A percentile compares a stretch with the other conserved stretches of the same genome.
Conservation (phyloP, 2,888 invertebrate genomes). For the Spisula subtruncata region DNA sequence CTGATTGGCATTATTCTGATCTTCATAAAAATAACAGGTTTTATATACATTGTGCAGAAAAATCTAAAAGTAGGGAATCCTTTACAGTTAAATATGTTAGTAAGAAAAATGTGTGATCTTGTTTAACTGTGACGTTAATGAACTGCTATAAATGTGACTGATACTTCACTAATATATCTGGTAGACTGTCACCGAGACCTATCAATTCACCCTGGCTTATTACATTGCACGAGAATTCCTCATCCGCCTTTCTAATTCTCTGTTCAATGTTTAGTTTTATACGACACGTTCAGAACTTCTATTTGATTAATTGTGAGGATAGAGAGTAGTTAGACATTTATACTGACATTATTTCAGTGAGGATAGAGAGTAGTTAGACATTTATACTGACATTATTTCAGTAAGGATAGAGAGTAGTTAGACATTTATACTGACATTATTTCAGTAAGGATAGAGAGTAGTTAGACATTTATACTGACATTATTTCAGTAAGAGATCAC, state of each 20-base stretch:
- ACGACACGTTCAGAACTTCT: not conserved
- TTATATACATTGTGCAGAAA: too few species aligned
- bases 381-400: not conserved
- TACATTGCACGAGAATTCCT: not conserved
- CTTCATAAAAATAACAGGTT: too few species aligned
- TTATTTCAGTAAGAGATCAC: not conserved
- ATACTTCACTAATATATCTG: not conserved
- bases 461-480: not conserved
- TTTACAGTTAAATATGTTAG: not conserved
- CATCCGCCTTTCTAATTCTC: not conserved
- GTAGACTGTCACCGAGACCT: too few species aligned
- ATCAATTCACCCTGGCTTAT: not conserved
- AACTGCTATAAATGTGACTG: not conserved
- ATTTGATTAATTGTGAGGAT: conserved; percentile 14
- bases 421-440: conserved; percentile 5
- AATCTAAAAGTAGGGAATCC: too few species aligned
- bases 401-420: not conserved
- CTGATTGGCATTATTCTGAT: too few species aligned
- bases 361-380: not conserved
- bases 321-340: conserved; percentile 3
- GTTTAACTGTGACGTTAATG: not conserved
- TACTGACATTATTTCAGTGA: not conserved
- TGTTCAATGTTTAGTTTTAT: not conserved
- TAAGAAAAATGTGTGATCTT: not conserved
- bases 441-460: not conserved